These are phyloP conservation scores for Cheilosia pagana DNA, from an alignment of 2,888 invertebrate genomes.

Conservation along the genomic window DNA sequence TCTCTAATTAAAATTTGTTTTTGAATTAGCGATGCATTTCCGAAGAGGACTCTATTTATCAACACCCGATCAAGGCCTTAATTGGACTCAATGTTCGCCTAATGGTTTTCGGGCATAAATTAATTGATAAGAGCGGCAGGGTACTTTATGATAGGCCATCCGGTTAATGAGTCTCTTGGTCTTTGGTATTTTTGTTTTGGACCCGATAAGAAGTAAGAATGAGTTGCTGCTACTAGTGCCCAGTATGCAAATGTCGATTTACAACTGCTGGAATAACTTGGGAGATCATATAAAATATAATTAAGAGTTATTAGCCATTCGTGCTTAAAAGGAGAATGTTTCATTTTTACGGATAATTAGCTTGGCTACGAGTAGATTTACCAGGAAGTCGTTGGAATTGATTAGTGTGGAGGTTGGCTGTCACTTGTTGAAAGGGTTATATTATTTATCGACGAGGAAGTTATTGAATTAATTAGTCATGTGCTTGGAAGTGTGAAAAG, in stretches of 20 bases:
- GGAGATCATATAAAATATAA: constrained; percentile 35
- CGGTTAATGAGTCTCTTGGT: constrained; percentile 6
- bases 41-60: constrained; percentile 17
- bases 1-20: constrained; percentile 63
- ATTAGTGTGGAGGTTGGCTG: neutral
- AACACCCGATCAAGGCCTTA: constrained; percentile 53
- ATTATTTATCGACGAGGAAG: too few species aligned
- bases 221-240: neutral
- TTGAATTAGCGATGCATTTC: constrained; percentile 52
- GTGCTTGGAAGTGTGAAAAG: too few species aligned
- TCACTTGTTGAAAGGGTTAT: too few species aligned
- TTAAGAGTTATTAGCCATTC: constrained; percentile 2
- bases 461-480: too few species aligned
- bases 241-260: constrained; percentile 39
- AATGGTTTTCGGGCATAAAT: constrained; percentile 71
- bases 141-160: constrained; percentile 19
- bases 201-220: neutral
- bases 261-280: constrained; percentile 26
- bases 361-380: too few species aligned
- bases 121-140: constrained; percentile 64
- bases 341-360: neutral
- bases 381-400: neutral
- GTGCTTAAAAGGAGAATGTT: neutral
- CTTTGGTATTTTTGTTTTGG: neutral
- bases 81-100: constrained; percentile 63